Evolutionary conservation across 2,797 vertebrate species (phyloP), one percentile per base, ranked within the genome.

Genomic region (Paedocypris micromegethes): DNA sequence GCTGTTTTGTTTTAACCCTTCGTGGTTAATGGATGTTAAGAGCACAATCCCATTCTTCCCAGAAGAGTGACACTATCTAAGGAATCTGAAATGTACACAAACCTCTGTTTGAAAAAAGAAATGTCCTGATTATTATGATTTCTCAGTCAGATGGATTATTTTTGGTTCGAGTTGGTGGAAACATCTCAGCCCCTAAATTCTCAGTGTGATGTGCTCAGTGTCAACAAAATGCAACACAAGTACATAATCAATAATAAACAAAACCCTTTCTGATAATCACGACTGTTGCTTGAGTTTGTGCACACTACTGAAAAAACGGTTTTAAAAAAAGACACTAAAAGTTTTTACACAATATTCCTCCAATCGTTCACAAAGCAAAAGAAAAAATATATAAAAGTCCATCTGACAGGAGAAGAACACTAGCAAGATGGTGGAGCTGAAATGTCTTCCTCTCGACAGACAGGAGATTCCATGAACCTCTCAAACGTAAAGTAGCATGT

Each of bases 401-500:
- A 64, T 63, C 51, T 51, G 60, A 50, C 47, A 54, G 42, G 45
- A 3, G 51, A 49, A 40, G 45, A 63, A 55, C n/a, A 23, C 1
- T 23, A 23, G 23, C 23, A 23, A 23, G 23, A 23, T 23, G 23
- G 23, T 23, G 23, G 23, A n/a, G n/a, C n/a, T 1, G 1, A 23
- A 23, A 23, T 23, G 23, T 23, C 23, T 23, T 23, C 1, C 23
- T 44, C 8, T 38, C 46, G 43, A 69, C 51, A 37, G 58, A 69
- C 52, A 70, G 49, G 42, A 68, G 68, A 23, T 79, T 62, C 78
- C 79, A 42, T 79, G 77, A 83, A 81, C 76, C 72, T 63, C 59
- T 75, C 74, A 79, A 79, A 77, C 58, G 57, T 77, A 79, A 78
- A 82, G 82, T 76, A 70, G 83, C 72, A 58, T 76, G 76, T 66